phyloP scores from a whole-genome alignment of 2,888 invertebrate species.

The Machimus rusticus region DNA sequence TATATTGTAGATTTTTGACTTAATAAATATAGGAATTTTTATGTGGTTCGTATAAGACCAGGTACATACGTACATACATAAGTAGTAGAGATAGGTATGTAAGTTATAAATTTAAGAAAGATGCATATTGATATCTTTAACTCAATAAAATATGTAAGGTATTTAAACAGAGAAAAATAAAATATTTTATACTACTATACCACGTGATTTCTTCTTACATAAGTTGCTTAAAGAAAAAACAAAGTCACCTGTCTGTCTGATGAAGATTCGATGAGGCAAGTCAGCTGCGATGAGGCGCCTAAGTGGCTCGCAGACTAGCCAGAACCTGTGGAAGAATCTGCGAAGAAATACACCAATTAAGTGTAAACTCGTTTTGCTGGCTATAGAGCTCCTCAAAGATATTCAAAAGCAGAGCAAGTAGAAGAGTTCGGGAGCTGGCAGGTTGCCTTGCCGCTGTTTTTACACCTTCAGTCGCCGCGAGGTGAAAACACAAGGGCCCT shows the following conservation, averaged over 20 bases:
- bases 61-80: too few species aligned
- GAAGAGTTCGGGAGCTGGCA: neutral
- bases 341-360: neutral
- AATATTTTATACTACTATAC: neutral
- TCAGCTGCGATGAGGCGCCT: neutral
- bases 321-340: neutral
- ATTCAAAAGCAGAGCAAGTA: neutral
- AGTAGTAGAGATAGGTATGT: too few species aligned
- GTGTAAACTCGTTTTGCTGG: neutral
- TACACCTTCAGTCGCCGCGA: neutral
- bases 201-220: neutral
- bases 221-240: neutral
- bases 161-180: neutral
- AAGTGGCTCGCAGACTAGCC: neutral
- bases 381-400: neutral
- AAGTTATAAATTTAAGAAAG: neutral
- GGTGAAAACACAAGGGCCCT: slow-evolving; percentile 6
- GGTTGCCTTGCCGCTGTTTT: neutral
- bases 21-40: too few species aligned
- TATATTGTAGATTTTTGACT: too few species aligned
- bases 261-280: neutral
- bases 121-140: neutral
- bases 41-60: too few species aligned
- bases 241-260: neutral
- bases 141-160: neutral